Evolutionary conservation across 1,140 invertebrate species (phyloP).

Genomic region (Dinoponera quadriceps): DNA sequence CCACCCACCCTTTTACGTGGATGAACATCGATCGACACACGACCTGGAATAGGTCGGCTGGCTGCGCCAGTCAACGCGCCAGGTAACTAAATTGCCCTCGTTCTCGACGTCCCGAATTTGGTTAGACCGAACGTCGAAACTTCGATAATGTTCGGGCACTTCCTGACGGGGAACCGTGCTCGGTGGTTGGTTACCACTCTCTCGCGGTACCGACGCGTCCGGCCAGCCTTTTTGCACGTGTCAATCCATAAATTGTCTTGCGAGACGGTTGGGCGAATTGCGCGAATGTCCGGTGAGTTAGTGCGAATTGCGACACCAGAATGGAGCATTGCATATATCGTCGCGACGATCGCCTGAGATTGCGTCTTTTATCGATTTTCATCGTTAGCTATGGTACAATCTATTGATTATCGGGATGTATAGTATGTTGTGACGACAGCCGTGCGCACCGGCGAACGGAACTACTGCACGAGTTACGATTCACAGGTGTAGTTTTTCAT

Average conservation of each 20-base stretch:
- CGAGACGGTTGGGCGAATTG: too few relatives aligned
- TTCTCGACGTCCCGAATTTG: conserved; percentile 61
- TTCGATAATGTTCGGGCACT: conserved; percentile 58
- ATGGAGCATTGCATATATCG: too few relatives aligned
- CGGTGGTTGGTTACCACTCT: neutral
- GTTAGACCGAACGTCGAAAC: conserved; percentile 60
- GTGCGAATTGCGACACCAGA: too few relatives aligned
- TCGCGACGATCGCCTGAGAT: too few relatives aligned
- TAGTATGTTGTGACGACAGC: too few relatives aligned
- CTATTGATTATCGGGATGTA: too few relatives aligned
- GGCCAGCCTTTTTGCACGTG: neutral
- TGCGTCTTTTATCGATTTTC: too few relatives aligned
- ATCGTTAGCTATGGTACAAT: too few relatives aligned
- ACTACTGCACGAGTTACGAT: too few relatives aligned
- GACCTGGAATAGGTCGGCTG: conserved; percentile 75
- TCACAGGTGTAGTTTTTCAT: too few relatives aligned
- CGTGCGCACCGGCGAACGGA: too few relatives aligned
- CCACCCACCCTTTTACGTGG: conserved; percentile 84
- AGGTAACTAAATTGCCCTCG: conserved; percentile 74
- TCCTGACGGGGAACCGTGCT: conserved; percentile 27
- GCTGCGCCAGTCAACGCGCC: conserved; percentile 66
- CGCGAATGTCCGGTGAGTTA: too few relatives aligned
- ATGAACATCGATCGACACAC: conserved; percentile 84
- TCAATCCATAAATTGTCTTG: neutral
- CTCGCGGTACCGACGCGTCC: neutral